Percentiles rank a stretch among this genome's conserved stretches.
Evolutionary conservation across 2,888 invertebrate species (phyloP).

Genomic region (Drosophila mulleri): DNA sequence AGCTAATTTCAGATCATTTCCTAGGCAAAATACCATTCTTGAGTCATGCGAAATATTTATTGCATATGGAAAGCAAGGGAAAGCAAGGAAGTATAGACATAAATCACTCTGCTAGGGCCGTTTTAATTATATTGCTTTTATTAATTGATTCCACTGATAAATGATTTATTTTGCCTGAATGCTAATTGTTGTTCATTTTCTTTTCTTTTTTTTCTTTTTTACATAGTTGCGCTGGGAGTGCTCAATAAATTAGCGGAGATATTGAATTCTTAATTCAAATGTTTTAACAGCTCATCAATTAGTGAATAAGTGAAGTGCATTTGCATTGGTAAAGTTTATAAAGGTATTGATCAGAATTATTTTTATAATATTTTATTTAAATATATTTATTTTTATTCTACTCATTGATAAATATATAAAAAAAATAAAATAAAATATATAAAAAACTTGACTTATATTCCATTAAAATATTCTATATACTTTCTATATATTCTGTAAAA

Average conservation of each 20-base stretch:
- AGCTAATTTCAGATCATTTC: slow-evolving; percentile 34
- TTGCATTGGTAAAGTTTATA: neutral
- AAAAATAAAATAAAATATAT: no score
- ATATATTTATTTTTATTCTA: no score
- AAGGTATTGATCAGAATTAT: neutral
- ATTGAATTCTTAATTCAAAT: slow-evolving; percentile 5
- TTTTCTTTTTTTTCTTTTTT: slow-evolving; percentile 7
- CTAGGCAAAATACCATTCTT: slow-evolving; percentile 1
- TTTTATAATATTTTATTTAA: neutral
- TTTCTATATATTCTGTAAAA: no score
- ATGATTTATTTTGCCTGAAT: slow-evolving; percentile 27
- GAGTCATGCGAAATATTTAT: slow-evolving; percentile 6
- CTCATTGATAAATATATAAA: no score
- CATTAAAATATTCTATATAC: no score
- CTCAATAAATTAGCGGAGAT: slow-evolving; percentile 16
- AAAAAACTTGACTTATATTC: no score
- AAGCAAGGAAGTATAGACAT: slow-evolving; percentile 12
- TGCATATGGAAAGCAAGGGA: no score
- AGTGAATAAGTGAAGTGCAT: neutral
- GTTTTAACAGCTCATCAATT: slow-evolving; percentile 6
- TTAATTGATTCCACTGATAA: slow-evolving; percentile 45
- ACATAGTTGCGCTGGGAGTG: slow-evolving; percentile 20
- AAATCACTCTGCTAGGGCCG: slow-evolving; percentile 27
- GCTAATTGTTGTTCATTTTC: slow-evolving; percentile 10
- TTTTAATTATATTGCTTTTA: slow-evolving; percentile 15